A percentile compares a stretch with the other conserved stretches of the same genome.
Conservation (phyloP, 2,113 vertebrate genomes). For the Bubo scandiacus region DNA sequence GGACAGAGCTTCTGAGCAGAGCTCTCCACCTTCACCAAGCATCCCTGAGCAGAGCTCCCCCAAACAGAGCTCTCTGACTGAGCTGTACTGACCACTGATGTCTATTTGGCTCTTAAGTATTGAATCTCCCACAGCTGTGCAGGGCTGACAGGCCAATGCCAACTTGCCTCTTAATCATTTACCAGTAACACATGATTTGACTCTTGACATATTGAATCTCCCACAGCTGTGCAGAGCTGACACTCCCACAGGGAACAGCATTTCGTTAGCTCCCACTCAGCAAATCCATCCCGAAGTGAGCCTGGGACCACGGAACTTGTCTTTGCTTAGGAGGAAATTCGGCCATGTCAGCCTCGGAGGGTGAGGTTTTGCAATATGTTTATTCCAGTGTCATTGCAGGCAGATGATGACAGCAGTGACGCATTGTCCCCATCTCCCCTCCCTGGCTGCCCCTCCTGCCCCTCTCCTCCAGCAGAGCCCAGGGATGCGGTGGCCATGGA, state of each 20-base stretch:
- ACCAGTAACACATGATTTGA: too few species aligned
- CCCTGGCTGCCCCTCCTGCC: background rate
- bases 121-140: too few species aligned
- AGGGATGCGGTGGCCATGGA: rapidly evolving
- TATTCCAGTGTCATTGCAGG: background rate
- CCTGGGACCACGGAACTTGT: background rate
- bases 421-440: background rate
- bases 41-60: too few species aligned
- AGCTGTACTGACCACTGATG: too few species aligned
- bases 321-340: background rate
- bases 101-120: too few species aligned
- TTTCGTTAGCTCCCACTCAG: background rate
- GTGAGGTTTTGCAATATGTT: background rate
- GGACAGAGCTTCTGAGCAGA: too few species aligned
- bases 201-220: too few species aligned
- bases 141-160: too few species aligned
- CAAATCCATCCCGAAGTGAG: background rate
- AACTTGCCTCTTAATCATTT: too few species aligned
- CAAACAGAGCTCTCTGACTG: too few species aligned
- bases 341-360: rapidly evolving
- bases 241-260: background rate
- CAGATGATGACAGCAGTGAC: background rate
- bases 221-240: too few species aligned
- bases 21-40: too few species aligned
- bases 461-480: background rate